A percentile compares a stretch with the other conserved stretches of the same genome.
Conservation (phyloP, 2,113 vertebrate species). For the Myotis yumanensis region DNA sequence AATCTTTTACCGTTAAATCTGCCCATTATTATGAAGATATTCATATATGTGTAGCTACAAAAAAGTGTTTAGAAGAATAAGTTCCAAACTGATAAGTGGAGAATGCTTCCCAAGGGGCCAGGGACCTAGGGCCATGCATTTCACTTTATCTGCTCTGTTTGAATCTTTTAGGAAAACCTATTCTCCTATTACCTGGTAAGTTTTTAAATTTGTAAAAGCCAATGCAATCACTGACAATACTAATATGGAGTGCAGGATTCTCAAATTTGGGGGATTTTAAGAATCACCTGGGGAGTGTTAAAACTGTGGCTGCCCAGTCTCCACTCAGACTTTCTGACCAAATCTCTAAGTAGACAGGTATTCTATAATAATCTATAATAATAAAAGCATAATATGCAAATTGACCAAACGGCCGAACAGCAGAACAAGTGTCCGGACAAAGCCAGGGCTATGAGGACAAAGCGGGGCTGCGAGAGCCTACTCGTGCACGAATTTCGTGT, state of each 20-base stretch:
- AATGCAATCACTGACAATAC: constrained; percentile 1
- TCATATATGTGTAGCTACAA: background rate
- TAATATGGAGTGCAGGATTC: background rate
- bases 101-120: background rate
- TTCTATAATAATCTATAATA: background rate
- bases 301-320: background rate
- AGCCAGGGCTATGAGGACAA: no score
- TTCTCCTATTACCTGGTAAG: background rate
- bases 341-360: background rate
- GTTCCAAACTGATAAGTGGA: background rate
- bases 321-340: background rate
- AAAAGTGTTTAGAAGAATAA: background rate
- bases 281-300: background rate
- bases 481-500: no score
- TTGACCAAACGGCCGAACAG: no score
- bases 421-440: no score
- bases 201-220: constrained; percentile 24
- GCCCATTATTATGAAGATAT: background rate
- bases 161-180: background rate
- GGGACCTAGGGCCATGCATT: background rate
- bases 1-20: background rate
- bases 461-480: no score
- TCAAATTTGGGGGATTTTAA: background rate
- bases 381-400: no score
- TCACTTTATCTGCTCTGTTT: background rate